phyloP scores from a whole-genome alignment of 2,888 invertebrate species.

The Eledone cirrhosa region DNA sequence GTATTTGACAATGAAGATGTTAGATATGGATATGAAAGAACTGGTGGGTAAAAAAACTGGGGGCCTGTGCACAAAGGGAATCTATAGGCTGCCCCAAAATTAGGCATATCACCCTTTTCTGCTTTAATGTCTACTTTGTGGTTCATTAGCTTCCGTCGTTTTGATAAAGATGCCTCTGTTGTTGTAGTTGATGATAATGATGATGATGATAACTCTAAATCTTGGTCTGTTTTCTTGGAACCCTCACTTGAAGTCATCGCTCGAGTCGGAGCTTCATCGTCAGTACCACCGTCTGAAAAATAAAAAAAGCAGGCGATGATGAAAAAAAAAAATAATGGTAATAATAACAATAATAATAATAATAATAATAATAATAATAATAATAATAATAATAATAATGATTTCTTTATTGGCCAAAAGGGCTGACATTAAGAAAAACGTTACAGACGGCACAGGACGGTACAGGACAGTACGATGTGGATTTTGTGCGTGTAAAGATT shows the following conservation, averaged over 20 bases:
- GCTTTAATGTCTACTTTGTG: slow-evolving; percentile 20
- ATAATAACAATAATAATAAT: too few relatives aligned
- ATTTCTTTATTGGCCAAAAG: too few relatives aligned
- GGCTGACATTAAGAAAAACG: too few relatives aligned
- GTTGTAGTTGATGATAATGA: neutral
- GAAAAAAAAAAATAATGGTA: too few relatives aligned
- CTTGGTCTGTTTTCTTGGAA: neutral
- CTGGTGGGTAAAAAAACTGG: slow-evolving; percentile 12
- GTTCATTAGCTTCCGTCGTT: slow-evolving; percentile 10
- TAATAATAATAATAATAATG: too few relatives aligned
- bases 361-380: too few relatives aligned
- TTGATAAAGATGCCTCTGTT: neutral
- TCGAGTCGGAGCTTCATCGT: neutral
- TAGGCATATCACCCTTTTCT: neutral
- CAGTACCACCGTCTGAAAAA: slow-evolving; percentile 3
- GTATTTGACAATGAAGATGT: slow-evolving; percentile 21
- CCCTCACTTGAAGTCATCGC: neutral
- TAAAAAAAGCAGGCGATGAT: neutral
- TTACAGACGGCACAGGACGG: too few relatives aligned
- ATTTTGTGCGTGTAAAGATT: too few relatives aligned
- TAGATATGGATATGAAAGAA: slow-evolving; percentile 17
- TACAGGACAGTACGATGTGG: too few relatives aligned
- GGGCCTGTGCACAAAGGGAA: slow-evolving; percentile 11
- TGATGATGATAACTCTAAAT: neutral
- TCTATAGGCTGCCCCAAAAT: slow-evolving; percentile 14